Percentiles rank a stretch among this genome's conserved stretches.
phyloP scores from a whole-genome alignment of 2,888 invertebrate species.

The Tubulanus polymorphus region DNA sequence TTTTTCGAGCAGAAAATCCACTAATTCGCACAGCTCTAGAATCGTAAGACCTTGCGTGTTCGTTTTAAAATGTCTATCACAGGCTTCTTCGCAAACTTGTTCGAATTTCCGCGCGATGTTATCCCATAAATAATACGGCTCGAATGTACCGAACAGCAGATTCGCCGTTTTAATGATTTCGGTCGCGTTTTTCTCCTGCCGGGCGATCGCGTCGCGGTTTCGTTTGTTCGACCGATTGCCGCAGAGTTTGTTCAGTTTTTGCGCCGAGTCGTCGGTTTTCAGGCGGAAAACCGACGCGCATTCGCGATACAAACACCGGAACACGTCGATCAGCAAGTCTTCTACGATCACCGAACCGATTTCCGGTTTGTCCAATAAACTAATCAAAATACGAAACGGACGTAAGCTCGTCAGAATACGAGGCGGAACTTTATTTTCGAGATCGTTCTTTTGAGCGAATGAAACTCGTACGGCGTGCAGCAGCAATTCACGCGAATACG shows the following conservation, averaged over 20 bases:
- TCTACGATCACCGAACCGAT: slow-evolving; percentile 61
- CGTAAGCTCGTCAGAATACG: slow-evolving; percentile 19
- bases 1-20: slow-evolving; percentile 69
- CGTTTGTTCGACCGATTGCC: slow-evolving; percentile 3
- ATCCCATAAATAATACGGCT: slow-evolving; percentile 82
- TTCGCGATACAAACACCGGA: slow-evolving; percentile 55
- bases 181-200: slow-evolving; percentile 3
- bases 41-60: slow-evolving; percentile 52
- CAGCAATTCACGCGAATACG: slow-evolving; percentile 65
- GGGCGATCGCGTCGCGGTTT: slow-evolving; percentile 4
- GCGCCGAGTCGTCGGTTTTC: background rate
- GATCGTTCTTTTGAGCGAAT: slow-evolving; percentile 14
- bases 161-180: slow-evolving; percentile 81
- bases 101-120: slow-evolving; percentile 60
- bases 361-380: slow-evolving; percentile 80
- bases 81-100: slow-evolving; percentile 28
- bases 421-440: slow-evolving; percentile 8
- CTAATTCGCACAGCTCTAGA: slow-evolving; percentile 68
- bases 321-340: slow-evolving; percentile 61
- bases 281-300: slow-evolving; percentile 14
- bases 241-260: slow-evolving; percentile 1
- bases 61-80: slow-evolving; percentile 3
- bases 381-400: slow-evolving; percentile 70
- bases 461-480: slow-evolving; percentile 31
- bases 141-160: slow-evolving; percentile 75